Conservation (phyloP, 2,797 vertebrate species). For the Chaunax sp. region DNA sequence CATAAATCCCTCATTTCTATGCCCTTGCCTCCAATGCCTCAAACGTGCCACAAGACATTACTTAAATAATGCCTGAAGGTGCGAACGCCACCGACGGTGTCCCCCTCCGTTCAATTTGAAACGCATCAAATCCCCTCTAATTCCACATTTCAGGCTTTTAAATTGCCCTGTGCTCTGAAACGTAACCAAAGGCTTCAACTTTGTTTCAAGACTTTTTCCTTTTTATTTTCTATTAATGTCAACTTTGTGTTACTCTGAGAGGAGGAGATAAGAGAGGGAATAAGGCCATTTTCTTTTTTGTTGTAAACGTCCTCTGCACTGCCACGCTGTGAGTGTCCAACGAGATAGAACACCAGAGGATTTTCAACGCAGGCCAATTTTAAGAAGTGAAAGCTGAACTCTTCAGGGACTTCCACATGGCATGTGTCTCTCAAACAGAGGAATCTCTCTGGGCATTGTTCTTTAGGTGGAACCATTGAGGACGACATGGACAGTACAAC, state of each 20-base stretch:
- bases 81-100: constrained; percentile 76
- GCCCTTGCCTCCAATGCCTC: constrained; percentile 76
- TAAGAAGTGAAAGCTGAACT: constrained; percentile 72
- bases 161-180: constrained; percentile 86
- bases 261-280: constrained; percentile 68
- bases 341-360: constrained; percentile 54
- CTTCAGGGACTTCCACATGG: constrained; percentile 70
- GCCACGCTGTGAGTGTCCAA: constrained; percentile 51
- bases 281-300: constrained; percentile 71
- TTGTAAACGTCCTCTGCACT: constrained; percentile 72
- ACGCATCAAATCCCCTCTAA: constrained; percentile 86
- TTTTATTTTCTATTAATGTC: constrained; percentile 84
- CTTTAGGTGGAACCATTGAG: constrained; percentile 51
- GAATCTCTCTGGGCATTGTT: constrained; percentile 55
- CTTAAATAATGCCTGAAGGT: constrained; percentile 83
- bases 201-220: constrained; percentile 77
- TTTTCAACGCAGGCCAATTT: constrained; percentile 72
- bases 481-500: constrained; percentile 45
- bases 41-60: constrained; percentile 85
- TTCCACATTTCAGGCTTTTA: constrained; percentile 83
- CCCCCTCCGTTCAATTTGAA: constrained; percentile 83
- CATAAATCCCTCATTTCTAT: constrained; percentile 81
- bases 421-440: constrained; percentile 69
- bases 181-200: constrained; percentile 82
- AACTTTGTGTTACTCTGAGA: constrained; percentile 76